Conservation (phyloP, 2,797 vertebrate genomes). For the Cacajao melanocephalus region DNA sequence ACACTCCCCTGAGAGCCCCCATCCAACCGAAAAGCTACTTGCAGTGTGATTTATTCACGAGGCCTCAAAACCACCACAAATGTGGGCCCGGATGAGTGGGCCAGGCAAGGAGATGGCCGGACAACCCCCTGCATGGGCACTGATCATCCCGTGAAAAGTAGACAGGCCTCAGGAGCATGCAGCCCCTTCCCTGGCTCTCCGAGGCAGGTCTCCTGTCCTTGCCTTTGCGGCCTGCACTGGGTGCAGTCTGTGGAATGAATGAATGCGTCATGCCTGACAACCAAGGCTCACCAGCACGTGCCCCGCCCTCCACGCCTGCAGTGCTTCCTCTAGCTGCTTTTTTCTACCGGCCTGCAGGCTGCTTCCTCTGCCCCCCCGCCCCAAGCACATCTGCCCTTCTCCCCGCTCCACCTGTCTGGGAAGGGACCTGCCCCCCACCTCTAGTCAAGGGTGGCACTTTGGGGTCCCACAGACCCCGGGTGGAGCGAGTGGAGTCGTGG, state of each 20-base stretch:
- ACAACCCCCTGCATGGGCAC: background rate
- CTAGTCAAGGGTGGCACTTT: too few relatives aligned
- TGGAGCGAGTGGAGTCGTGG: rapidly evolving
- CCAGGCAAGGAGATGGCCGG: too few relatives aligned
- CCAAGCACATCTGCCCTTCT: too few relatives aligned
- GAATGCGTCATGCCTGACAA: too few relatives aligned
- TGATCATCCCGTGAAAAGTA: too few relatives aligned
- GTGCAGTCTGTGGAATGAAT: background rate
- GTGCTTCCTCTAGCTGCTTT: background rate
- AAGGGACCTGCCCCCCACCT: background rate
- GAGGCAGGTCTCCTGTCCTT: background rate
- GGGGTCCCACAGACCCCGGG: background rate
- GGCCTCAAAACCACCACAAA: rapidly evolving
- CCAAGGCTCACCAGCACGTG: too few relatives aligned
- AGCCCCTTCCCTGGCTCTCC: background rate
- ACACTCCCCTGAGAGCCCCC: background rate
- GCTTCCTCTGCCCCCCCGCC: background rate
- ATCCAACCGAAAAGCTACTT: background rate
- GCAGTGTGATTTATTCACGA: rapidly evolving
- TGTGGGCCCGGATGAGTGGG: too few relatives aligned
- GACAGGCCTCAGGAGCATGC: rapidly evolving
- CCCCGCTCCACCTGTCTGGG: background rate
- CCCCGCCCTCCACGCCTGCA: rapidly evolving
- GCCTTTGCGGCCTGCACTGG: rapidly evolving
- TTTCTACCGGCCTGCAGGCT: rapidly evolving